Conservation (phyloP, 2,797 vertebrate species). For the Halcyon smyrnensis region DNA sequence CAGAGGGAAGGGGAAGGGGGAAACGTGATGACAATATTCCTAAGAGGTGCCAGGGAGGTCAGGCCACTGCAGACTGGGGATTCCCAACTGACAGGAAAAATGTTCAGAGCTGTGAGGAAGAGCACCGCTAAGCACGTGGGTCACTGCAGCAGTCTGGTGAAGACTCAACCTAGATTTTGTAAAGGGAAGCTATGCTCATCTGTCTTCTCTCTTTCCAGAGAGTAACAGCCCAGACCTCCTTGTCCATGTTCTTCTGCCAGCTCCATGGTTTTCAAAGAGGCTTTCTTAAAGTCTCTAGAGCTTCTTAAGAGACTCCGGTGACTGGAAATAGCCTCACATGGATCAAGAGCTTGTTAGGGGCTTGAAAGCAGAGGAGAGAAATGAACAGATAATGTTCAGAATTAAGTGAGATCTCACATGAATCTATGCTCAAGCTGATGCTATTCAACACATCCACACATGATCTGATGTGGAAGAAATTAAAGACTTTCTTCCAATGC, state of each 20-base stretch:
- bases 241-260: neutral
- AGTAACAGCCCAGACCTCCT: neutral
- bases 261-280: neutral
- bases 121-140: too few species aligned
- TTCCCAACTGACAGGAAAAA: neutral
- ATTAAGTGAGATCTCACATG: neutral
- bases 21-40: neutral
- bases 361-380: neutral
- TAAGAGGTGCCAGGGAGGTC: neutral
- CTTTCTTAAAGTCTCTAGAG: neutral
- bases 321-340: neutral
- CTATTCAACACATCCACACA: neutral
- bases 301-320: neutral
- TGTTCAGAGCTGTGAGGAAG: neutral
- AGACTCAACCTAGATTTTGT: neutral
- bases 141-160: neutral
- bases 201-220: neutral
- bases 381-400: neutral
- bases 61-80: fast-evolving
- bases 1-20: neutral
- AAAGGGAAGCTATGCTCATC: neutral
- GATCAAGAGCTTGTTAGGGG: neutral
- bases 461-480: neutral
- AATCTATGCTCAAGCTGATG: neutral
- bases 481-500: neutral